A percentile compares a stretch with the other conserved stretches of the same genome.
These are phyloP conservation scores for Prunella himalayana DNA, from an alignment of 2,113 vertebrate species.

Conservation along the genomic window DNA sequence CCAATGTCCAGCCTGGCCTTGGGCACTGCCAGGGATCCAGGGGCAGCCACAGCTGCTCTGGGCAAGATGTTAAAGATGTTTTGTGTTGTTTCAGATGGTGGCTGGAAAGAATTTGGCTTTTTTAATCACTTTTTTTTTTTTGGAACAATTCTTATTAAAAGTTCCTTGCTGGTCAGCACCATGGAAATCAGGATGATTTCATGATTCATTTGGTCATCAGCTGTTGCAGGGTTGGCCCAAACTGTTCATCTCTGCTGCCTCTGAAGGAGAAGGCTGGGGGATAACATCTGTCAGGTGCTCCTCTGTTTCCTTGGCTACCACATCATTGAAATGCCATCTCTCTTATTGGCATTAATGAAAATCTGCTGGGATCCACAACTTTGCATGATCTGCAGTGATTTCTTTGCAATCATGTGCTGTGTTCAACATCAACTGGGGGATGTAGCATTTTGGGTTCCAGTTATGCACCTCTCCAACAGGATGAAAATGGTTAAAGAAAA, in stretches of 20 bases:
- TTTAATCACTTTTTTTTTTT: not conserved
- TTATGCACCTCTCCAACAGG: not conserved
- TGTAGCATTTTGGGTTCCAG: not conserved
- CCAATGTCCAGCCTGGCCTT: not conserved
- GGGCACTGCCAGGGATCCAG: not conserved
- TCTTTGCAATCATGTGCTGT: not conserved
- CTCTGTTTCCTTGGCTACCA: slow-evolving; percentile 25
- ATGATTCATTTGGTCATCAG: not conserved
- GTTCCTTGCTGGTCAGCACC: not conserved
- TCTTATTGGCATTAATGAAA: slow-evolving; percentile 15
- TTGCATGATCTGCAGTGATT: not conserved
- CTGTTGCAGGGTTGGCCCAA: not conserved
- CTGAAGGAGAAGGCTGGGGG: not conserved
- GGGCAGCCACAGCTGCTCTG: not conserved
- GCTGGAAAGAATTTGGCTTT: not conserved
- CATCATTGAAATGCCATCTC: not conserved
- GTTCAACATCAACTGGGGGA: not conserved
- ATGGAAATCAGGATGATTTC: not conserved
- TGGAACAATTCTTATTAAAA: not conserved
- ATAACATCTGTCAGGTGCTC: not conserved
- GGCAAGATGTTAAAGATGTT: not conserved
- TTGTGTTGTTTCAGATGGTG: not conserved
- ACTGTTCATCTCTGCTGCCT: not conserved
- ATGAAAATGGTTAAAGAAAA: not conserved
- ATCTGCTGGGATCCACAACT: not conserved